phyloP scores from a whole-genome alignment of 2,888 invertebrate genomes.

The Ichneumon xanthorius region DNA sequence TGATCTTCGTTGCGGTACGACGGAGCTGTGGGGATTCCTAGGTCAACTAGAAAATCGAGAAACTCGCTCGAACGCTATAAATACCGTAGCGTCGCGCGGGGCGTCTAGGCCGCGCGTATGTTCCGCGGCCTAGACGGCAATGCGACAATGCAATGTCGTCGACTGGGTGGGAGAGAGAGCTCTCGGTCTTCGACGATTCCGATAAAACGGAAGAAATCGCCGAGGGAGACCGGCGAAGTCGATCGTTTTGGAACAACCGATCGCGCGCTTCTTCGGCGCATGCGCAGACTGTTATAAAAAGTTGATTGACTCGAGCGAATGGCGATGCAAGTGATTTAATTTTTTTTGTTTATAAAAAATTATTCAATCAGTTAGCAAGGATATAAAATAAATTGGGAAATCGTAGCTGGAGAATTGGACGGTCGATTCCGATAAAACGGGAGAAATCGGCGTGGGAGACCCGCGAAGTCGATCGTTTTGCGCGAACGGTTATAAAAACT shows the following conservation, averaged over 20 bases:
- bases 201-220: conserved; percentile 26
- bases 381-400: neutral
- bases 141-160: conserved; percentile 42
- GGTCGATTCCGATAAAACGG: conserved; percentile 36
- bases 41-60: conserved; percentile 68
- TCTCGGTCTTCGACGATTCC: conserved; percentile 10
- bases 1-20: conserved; percentile 44
- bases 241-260: conserved; percentile 25
- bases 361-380: no score
- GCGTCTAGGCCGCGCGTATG: conserved; percentile 59
- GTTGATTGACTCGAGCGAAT: neutral
- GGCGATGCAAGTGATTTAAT: no score
- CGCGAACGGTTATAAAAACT: neutral
- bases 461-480: conserved; percentile 15
- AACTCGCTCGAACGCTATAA: conserved; percentile 67
- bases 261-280: neutral
- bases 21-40: conserved; percentile 57
- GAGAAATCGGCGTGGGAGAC: neutral
- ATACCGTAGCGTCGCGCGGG: conserved; percentile 61
- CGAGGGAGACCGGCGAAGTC: neutral
- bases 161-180: neutral
- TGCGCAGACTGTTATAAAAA: neutral
- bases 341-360: no score
- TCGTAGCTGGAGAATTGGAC: conserved; percentile 5
- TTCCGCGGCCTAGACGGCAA: conserved; percentile 33